Evolutionary conservation across 2,797 vertebrate genomes (phyloP), one percentile per base, ranked within the genome.

Genomic region (Sebastes vulpes): DNA sequence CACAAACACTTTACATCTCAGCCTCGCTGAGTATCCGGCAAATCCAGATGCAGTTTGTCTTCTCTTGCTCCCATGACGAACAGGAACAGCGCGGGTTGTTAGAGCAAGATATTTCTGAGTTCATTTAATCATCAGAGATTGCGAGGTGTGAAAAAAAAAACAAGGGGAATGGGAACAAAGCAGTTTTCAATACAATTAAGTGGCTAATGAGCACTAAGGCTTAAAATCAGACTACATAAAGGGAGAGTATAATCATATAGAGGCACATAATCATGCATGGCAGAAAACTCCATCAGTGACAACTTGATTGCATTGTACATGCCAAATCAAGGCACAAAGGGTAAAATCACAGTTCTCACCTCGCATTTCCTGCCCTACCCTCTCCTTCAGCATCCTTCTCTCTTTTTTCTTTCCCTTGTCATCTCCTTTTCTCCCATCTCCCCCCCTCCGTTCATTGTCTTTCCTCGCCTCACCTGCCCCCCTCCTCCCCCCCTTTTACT

Each of bases 121-220:
- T 90, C 60, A 83, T 88, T 86, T 85, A 86, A 85, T 92, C 83
- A 90, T 81, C 79, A 87, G 79, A 89, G 85, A 86, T 89, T 80
- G 59, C 56, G 56, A 89, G 81, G 77, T 80, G 72, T 75, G 68
- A 29, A 64, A 31, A 75, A 28, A 75, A 38, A 72, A 74, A 25
- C 9, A 59, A 0, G 14, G 14, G 54, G 56, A 65, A 74, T 31
- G 52, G 73, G 72, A 79, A 85, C 71, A 84, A 87, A 83, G 70
- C 48, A 48, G 26, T 72, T 78, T 75, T 83, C 59, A 76, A 77
- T 58, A 73, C 74, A 89, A 86, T 53, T 18, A n/a, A 66, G 50
- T 42, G 35, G 60, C 67, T 91, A 85, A 91, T 90, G 70, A 83
- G 72, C 42, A 77, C 46, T 23, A 61, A 81, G 38, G 48, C 61